These are phyloP conservation scores for Imbricaverruca yamaguchii DNA, from an alignment of 2,888 invertebrate genomes.

Conservation along the genomic window DNA sequence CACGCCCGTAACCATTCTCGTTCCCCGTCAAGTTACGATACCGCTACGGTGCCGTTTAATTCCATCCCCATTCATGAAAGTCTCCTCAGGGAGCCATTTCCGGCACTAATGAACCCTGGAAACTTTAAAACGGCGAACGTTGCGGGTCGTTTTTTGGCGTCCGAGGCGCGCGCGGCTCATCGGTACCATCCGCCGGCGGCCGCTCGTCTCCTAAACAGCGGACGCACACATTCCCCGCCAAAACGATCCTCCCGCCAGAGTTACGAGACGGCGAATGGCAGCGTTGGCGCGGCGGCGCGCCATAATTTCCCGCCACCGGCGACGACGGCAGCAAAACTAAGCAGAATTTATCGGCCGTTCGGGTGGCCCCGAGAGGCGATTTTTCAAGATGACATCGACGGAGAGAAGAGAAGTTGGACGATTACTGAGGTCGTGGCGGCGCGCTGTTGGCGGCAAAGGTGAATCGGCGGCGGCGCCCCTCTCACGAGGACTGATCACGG, in stretches of 20 bases:
- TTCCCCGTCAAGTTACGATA: not conserved
- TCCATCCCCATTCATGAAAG: not conserved
- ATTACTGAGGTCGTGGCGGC: not conserved
- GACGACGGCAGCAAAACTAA: conserved; percentile 17
- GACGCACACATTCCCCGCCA: not conserved
- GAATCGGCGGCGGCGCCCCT: not conserved
- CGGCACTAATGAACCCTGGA: not conserved
- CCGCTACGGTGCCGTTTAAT: not conserved
- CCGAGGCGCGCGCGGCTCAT: not conserved
- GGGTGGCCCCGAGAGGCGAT: not conserved
- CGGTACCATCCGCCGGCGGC: not conserved
- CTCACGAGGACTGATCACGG: no score
- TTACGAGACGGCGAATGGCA: conserved; percentile 18
- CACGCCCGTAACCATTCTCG: not conserved
- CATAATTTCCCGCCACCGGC: not conserved
- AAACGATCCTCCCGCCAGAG: conserved; percentile 4
- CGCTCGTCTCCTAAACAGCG: conserved; percentile 2
- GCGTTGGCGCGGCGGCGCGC: conserved; percentile 4
- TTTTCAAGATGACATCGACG: conserved; percentile 10
- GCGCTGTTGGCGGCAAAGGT: not conserved
- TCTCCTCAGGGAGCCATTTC: not conserved
- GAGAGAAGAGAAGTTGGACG: conserved; percentile 2
- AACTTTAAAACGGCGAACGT: conserved; percentile 1
- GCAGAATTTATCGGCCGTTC: conserved; percentile 7
- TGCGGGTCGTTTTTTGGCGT: not conserved